Percentiles rank a stretch among this genome's conserved stretches.
Conservation (phyloP, 2,888 invertebrate species). For the Orthonychiurus folsomi region DNA sequence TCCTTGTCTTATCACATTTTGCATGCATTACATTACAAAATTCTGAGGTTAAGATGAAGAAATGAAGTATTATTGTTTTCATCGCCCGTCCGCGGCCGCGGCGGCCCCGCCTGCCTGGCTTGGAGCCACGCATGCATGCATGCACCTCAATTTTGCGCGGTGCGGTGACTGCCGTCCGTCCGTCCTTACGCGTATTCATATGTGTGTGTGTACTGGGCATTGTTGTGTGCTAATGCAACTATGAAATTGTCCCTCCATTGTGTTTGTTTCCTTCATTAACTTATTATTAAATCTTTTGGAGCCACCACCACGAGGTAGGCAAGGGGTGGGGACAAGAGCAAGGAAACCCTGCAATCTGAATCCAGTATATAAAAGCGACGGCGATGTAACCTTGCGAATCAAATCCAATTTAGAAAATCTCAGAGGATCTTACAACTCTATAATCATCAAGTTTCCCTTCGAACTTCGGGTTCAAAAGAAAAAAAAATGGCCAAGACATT, state of each 20-base stretch:
- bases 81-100: too few relatives aligned
- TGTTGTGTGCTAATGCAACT: background rate
- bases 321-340: background rate
- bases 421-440: background rate
- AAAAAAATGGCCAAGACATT: slow-evolving; percentile 36
- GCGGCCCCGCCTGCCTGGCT: background rate
- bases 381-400: background rate
- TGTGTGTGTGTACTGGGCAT: too few relatives aligned
- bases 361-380: background rate
- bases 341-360: background rate
- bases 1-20: background rate
- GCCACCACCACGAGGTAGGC: background rate
- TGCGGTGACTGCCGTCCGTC: too few relatives aligned
- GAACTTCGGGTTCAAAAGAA: background rate
- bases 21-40: too few relatives aligned
- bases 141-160: background rate
- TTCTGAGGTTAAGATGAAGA: background rate
- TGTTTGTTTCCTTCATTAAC: background rate
- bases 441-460: background rate
- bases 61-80: background rate
- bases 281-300: background rate
- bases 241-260: background rate
- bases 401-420: background rate
- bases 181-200: background rate
- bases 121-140: background rate